Base-by-base conservation (phyloP, 2,888 invertebrate species). In the Drosophila conformis region DNA sequence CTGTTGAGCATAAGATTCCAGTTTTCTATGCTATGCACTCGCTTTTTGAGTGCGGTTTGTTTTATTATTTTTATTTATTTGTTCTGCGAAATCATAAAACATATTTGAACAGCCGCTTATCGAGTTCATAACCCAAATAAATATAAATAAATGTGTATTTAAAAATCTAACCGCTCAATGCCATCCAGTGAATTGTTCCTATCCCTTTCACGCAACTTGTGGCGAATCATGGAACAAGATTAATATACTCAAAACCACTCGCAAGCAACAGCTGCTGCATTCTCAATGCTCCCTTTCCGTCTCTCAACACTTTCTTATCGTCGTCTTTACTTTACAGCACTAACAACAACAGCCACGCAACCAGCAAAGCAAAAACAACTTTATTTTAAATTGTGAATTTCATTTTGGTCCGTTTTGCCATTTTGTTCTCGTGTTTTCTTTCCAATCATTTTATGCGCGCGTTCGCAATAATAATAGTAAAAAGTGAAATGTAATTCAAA, bases 191-290 rank as follows among this genome's bases (percentile, higher is more conserved):
- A n/a, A 35, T 46, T 42, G 5, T 21, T 1, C 42, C 11, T 2
- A 10, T 75, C 58, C 33, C 31, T 38, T 35, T 75, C 53, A 25
- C 58, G 21, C 61, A 51, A 56, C 64, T 69, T 61, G 40, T 62
- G 58, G 38, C 61, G 29, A 74, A 65, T 27, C 42, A 60, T 5
- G 15, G 42, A 69, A 70, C 56, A 61, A 61, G 49, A 64, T 40
- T 18, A 40, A 35, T 27, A 53, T 21, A 53, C 65, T 66, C 35
- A 60, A 57, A 56, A 25, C 46, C 53, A 62, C 52, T 62, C 60
- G 38, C 79, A 72, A 78, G 78, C 82, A 82, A 80, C 82, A 82
- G 75, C 75, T 82, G 79, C 82, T 73, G 77, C 60, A 61, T 67
- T 71, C 77, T 63, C 54, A 76, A 57, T 67, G 49, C 52, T 61